Base-by-base conservation (phyloP, 2,113 vertebrate species). In the Atherinomorus stipes region DNA sequence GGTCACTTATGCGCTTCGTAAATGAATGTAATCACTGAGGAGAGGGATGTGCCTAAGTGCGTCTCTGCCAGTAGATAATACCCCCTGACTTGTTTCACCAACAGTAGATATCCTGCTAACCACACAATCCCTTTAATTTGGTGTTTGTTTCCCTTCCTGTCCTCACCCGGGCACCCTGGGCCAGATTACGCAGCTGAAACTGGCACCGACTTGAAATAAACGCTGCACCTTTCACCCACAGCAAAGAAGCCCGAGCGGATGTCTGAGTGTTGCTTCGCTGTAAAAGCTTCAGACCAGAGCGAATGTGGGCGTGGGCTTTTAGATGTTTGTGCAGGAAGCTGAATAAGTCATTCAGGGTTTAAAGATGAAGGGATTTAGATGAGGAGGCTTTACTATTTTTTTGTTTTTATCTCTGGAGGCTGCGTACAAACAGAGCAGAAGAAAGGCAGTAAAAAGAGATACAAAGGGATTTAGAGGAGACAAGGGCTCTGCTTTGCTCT, bases 301-400 rank as follows among this genome's bases (percentile, higher is more conserved):
- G n/a, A 59, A 65, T 26, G 58, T 44, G 57, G 56, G 23, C 56
- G 38, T 16, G 59, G 34, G 34, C 38, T 63, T 66, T 59, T 42
- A 51, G 56, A 73, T 59, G 65, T 71, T 71, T 64, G 61, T 9
- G 64, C 44, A 73, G 50, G 77, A 40, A 26, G 28, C 50, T 64
- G 69, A 56, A 70, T 61, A 74, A 78, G 31, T 78, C 70, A 80
- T 25, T 71, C 47, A 25, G 19, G 70, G 16, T 85, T 85, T 75
- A 53, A 78, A 83, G 77, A 81, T 82, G 80, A 76, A 72, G 66
- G 71, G 77, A 70, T 80, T 84, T 70, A 75, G 47, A 79, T 23
- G 44, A 75, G 71, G 59, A 66, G 74, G 72, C 60, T 75, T 62
- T 64, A 2, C 23, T 77, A 31, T 49, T 77, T 51, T 21, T 63